These are phyloP conservation scores for Bombus sylvicola DNA, from an alignment of 1,140 invertebrate genomes.

Conservation along the genomic window DNA sequence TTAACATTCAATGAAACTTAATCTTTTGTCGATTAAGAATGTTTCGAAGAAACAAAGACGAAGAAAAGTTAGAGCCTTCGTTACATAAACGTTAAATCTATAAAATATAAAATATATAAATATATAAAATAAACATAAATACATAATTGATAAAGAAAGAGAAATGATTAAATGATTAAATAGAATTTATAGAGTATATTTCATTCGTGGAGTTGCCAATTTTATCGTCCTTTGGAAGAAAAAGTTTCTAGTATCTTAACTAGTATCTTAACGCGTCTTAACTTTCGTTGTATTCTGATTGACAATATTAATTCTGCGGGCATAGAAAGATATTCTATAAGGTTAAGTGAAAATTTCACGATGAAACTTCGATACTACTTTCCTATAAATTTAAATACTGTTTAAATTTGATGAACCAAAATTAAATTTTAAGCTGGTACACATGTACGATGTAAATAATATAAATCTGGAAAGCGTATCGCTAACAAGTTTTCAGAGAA, in stretches of 20 bases:
- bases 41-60: background rate
- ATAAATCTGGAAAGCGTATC: background rate
- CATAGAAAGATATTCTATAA: too few species aligned
- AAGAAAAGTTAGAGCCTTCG: background rate
- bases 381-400: too few species aligned
- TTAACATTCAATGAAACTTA: constrained; percentile 5
- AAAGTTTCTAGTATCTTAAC: too few species aligned
- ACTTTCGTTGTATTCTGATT: too few species aligned
- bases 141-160: background rate
- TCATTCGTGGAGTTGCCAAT: background rate
- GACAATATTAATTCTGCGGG: too few species aligned
- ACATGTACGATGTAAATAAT: too few species aligned
- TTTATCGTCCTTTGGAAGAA: too few species aligned
- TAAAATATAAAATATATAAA: background rate
- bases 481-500: background rate
- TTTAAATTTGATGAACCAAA: too few species aligned
- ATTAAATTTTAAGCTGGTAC: too few species aligned
- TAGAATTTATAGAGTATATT: background rate
- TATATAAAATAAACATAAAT: constrained; percentile 1
- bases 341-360: too few species aligned
- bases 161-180: background rate
- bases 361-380: too few species aligned
- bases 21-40: constrained; percentile 10
- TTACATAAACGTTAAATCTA: background rate
- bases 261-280: too few species aligned